A percentile compares a stretch with the other conserved stretches of the same genome.
These are phyloP conservation scores for Falco cherrug DNA, from an alignment of 2,797 vertebrate genomes.

Conservation along the genomic window DNA sequence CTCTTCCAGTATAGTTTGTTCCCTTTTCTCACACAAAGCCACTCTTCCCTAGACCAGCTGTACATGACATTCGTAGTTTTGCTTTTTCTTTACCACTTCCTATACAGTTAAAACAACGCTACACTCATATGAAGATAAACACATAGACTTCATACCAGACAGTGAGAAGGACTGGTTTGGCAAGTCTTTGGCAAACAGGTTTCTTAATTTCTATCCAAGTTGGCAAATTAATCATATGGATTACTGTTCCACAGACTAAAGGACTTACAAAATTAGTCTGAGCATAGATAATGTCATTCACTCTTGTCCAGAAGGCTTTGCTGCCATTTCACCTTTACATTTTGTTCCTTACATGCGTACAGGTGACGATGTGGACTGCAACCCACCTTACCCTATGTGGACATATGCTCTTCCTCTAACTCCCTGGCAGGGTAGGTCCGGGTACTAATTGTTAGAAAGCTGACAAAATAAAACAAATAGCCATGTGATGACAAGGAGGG, in stretches of 20 bases:
- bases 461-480: conserved; percentile 20
- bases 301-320: background rate
- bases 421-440: background rate
- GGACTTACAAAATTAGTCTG: background rate
- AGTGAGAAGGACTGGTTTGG: conserved; percentile 46
- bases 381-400: background rate
- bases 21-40: background rate
- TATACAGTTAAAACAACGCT: background rate
- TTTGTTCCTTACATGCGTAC: background rate
- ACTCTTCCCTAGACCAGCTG: background rate
- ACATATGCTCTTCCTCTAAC: background rate
- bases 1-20: background rate
- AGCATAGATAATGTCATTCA: background rate
- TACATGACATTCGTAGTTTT: background rate
- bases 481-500: background rate
- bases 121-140: background rate
- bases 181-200: conserved; percentile 26
- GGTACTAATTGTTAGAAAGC: background rate
- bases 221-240: conserved; percentile 25
- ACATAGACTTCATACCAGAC: background rate
- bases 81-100: background rate
- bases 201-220: conserved; percentile 11
- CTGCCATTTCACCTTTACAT: background rate
- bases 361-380: fast-evolving
- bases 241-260: background rate